Evolutionary conservation across 2,797 vertebrate genomes (phyloP).

Genomic region (Diglossa cyanea): DNA sequence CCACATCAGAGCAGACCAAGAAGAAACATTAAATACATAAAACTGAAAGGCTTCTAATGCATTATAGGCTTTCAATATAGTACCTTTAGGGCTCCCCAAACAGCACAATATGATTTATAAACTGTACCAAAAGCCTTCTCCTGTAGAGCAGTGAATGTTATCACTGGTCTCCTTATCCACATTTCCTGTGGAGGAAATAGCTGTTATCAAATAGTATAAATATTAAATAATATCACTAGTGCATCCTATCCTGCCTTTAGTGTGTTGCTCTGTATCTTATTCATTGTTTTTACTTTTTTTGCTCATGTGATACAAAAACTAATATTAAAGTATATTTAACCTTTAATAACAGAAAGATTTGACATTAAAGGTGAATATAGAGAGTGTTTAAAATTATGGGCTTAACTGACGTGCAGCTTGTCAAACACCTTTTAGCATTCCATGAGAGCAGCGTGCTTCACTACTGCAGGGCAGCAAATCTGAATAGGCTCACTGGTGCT

Average conservation of each 20-base stretch:
- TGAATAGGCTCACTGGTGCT: not conserved
- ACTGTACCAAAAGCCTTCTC: constrained; percentile 26
- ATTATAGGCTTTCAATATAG: constrained; percentile 3
- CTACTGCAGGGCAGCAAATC: not conserved
- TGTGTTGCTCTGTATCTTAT: not conserved
- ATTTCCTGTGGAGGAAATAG: constrained; percentile 53
- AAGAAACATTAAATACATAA: constrained; percentile 18
- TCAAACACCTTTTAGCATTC: constrained; percentile 5
- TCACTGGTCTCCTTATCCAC: constrained; percentile 17
- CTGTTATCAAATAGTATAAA: constrained; percentile 21
- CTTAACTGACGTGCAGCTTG: not conserved
- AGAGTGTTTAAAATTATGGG: not conserved
- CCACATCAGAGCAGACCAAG: not conserved
- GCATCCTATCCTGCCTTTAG: not conserved
- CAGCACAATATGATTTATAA: constrained; percentile 44
- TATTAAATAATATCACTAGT: constrained; percentile 43
- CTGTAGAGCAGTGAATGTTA: constrained; percentile 1
- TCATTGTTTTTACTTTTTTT: constrained; percentile 16
- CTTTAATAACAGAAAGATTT: not conserved
- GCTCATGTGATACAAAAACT: not conserved
- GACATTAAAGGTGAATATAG: not conserved
- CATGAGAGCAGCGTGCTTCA: not conserved
- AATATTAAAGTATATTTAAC: not conserved
- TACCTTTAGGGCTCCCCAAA: constrained; percentile 29
- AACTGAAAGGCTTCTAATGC: constrained; percentile 11